These are phyloP conservation scores for Microtus obscurus DNA, from an alignment of 2,797 vertebrate genomes.

Conservation along the genomic window DNA sequence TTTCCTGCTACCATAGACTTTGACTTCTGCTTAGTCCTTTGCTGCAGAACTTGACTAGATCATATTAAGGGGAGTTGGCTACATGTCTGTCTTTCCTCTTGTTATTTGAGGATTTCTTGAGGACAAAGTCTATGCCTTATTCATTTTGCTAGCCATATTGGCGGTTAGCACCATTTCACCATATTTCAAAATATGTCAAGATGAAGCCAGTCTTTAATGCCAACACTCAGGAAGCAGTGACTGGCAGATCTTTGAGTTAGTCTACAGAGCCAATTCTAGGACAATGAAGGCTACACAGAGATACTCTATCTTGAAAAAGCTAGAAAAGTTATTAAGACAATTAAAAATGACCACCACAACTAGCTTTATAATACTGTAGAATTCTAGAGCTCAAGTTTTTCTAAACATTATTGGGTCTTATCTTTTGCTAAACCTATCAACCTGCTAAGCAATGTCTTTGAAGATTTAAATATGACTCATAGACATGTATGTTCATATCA, in stretches of 20 bases:
- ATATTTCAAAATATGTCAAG: constrained; percentile 12
- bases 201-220: neutral
- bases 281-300: neutral
- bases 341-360: neutral
- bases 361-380: constrained; percentile 36
- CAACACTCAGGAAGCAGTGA: neutral
- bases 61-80: neutral
- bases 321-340: neutral
- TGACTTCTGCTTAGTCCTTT: neutral
- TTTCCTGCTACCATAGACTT: neutral
- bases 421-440: neutral
- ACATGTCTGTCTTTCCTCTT: neutral
- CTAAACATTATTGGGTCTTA: neutral
- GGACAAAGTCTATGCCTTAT: neutral
- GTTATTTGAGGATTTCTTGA: constrained; percentile 13
- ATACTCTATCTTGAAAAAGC: neutral
- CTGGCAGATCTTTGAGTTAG: neutral
- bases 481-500: constrained; percentile 16
- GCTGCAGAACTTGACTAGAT: neutral
- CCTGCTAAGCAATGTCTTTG: neutral
- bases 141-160: constrained; percentile 11
- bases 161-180: neutral
- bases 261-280: neutral
- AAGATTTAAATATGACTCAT: constrained; percentile 12
- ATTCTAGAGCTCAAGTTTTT: constrained; percentile 45